Evolutionary conservation across 2,113 vertebrate species (phyloP), one percentile per base, ranked within the genome.

Genomic region (Patagioenas fasciata): DNA sequence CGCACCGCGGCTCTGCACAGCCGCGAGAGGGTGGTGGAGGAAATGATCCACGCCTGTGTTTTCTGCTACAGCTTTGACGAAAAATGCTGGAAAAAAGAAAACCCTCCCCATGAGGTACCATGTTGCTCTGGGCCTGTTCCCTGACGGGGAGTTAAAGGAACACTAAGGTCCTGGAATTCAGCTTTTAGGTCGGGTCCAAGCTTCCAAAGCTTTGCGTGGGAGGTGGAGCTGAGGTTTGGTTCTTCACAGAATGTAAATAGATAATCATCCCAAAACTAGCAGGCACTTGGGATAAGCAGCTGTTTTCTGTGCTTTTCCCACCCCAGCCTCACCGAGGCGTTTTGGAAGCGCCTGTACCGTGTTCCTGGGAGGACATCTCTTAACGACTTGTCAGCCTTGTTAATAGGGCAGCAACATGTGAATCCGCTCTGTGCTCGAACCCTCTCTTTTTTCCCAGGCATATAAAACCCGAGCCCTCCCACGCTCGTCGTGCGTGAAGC

Each of bases 391-490:
- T 94, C 64, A 29, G 79, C 85, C 73, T 62, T 42, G 38, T 71
- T 96, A 94, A 85, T 62, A 82, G 80, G 62, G 90, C 92, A 91
- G 88, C 38, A 91, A 56, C 83, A 88, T 89, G 77, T 83, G 83
- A 94, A 93, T 79, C 65, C 62, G 58, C 75, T 50, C 80, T 90
- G 61, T 67, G 56, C 91, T 87, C 75, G 83, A 40, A 91, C 51
- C 65, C 71, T 5, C 28, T 47, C 81, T 82, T 94, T 84, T 82
- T 26, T 47, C 80, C 79, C 96, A 87, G 65, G 84, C 77, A 66
- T 78, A 89, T 89, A 91, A 94, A 96, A 89, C n/a, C 0, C 32
- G 51, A 95, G 71, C 82, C 89, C 95, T 97, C 95, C 96, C 94
- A 96, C 34, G 4, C 82, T 83, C 47, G 12, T 67, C 1, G 16